A percentile compares a stretch with the other conserved stretches of the same genome.
These are phyloP conservation scores for Erannis defoliaria DNA, from an alignment of 2,888 invertebrate species.

Conservation along the genomic window DNA sequence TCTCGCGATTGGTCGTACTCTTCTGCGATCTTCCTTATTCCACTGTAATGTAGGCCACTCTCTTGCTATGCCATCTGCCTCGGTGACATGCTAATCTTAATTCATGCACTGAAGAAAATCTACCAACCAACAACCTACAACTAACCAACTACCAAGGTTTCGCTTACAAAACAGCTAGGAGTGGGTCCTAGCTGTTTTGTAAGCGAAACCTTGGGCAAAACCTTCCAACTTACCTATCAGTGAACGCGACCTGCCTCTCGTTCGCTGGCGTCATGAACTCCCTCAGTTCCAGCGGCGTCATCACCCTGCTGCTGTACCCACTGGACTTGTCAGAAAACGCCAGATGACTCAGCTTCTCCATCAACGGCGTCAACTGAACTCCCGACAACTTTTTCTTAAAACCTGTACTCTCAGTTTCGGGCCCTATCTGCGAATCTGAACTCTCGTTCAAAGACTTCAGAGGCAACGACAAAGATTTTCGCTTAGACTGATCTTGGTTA, in stretches of 20 bases:
- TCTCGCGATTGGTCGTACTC: too few relatives aligned
- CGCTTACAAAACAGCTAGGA: too few relatives aligned
- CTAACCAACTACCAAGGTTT: too few relatives aligned
- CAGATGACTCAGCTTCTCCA: slow-evolving; percentile 92
- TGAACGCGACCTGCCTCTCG: slow-evolving; percentile 73
- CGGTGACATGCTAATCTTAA: too few relatives aligned
- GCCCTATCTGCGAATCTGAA: slow-evolving; percentile 67
- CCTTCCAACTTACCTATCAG: slow-evolving; percentile 65
- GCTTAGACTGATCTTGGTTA: slow-evolving; percentile 72
- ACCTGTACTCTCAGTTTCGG: slow-evolving; percentile 69
- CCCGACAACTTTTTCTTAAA: slow-evolving; percentile 87
- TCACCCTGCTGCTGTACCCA: slow-evolving; percentile 89
- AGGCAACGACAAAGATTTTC: slow-evolving; percentile 89
- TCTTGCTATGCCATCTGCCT: too few relatives aligned
- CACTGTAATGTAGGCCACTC: too few relatives aligned
- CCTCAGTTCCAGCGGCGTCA: slow-evolving; percentile 86
- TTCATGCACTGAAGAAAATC: too few relatives aligned
- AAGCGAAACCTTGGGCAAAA: too few relatives aligned
- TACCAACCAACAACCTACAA: too few relatives aligned
- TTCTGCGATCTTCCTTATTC: too few relatives aligned
- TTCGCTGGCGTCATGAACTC: slow-evolving; percentile 76
- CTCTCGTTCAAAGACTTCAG: slow-evolving; percentile 88
- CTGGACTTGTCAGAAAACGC: slow-evolving; percentile 90
- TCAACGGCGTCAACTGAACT: slow-evolving; percentile 92
- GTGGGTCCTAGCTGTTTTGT: too few relatives aligned